Base-by-base conservation (phyloP, 2,113 vertebrate genomes). In the Hassar affinis region DNA sequence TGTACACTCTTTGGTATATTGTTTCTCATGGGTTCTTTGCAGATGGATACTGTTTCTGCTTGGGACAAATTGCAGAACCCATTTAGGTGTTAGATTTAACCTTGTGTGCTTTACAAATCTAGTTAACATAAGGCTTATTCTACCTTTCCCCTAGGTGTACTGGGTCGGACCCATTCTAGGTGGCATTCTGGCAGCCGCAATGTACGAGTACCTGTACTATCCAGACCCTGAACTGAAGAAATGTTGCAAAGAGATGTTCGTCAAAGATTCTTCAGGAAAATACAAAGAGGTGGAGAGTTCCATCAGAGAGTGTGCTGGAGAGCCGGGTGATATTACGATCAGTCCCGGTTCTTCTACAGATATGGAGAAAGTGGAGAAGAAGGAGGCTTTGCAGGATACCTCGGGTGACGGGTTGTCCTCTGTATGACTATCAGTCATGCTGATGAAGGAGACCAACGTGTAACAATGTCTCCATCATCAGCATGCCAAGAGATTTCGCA, bases 381-480 rank as follows among this genome's bases (percentile, higher is more conserved):
- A 95, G 85, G 95, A 94, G 54, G 92, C 68, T n/a, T 61, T 79
- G 15, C 77, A 93, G 83, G 95, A 95, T 84, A 87, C 94, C 0
- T 92, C 95, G 0, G 94, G 92, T 0, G 97, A 97, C 84, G 95
- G 95, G 84, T 83, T 98, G 79, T 97, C 96, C 56, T 96, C 96
- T 0, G 96, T 97, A 95, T 98, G 96, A 97, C 95, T 95, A 95
- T 35, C 30, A 47, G 0, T 69, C 49, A 38, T 30, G 56, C 76
- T 83, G 66, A 94, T 95, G 93, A 92, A 93, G 93, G 95, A 96
- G 94, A 92, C 89, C 89, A 92, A 89, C 85, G 93, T 93, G 71
- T 92, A 92, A 71, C 25, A n/a, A 42, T 42, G 22, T 42, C 61
- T 69, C 25, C 33, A 57, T 14, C 62, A 27, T 33, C n/a, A 59